Evolutionary conservation across 2,888 invertebrate genomes (phyloP).

Genomic region (Volucella zonaria): DNA sequence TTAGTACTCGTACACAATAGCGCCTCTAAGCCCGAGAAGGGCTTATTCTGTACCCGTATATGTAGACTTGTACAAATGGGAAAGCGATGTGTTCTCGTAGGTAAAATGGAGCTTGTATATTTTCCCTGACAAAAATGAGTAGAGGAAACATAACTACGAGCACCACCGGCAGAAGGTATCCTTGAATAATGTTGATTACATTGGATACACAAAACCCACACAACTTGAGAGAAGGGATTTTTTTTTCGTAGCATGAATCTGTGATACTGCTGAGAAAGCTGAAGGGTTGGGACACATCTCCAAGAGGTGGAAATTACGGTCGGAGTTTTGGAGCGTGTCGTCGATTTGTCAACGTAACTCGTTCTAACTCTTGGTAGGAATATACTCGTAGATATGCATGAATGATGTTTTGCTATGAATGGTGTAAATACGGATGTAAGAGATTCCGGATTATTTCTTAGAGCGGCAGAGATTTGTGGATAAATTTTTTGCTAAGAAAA

Average conservation of each 20-base stretch:
- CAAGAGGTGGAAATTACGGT: background rate
- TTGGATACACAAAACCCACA: background rate
- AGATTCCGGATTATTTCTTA: too few relatives aligned
- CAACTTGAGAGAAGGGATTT: background rate
- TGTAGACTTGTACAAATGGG: too few relatives aligned
- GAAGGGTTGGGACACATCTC: background rate
- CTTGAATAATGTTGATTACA: constrained; percentile 1
- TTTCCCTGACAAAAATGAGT: constrained; percentile 2
- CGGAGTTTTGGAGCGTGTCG: background rate
- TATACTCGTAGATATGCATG: background rate
- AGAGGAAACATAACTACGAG: background rate
- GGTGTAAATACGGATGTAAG: too few relatives aligned
- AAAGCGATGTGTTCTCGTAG: too few relatives aligned
- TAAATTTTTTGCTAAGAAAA: too few relatives aligned
- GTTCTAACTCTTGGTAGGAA: background rate
- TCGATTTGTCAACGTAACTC: constrained; percentile 7
- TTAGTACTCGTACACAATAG: too few relatives aligned
- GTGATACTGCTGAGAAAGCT: background rate
- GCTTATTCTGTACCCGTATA: too few relatives aligned
- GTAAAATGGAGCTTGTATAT: background rate
- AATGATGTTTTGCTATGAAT: background rate
- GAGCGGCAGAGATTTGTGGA: too few relatives aligned
- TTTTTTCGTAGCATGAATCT: background rate
- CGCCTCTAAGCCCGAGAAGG: too few relatives aligned
- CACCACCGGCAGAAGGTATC: constrained; percentile 3